Conservation (phyloP, 2,888 invertebrate species). For the Helleia helle region DNA sequence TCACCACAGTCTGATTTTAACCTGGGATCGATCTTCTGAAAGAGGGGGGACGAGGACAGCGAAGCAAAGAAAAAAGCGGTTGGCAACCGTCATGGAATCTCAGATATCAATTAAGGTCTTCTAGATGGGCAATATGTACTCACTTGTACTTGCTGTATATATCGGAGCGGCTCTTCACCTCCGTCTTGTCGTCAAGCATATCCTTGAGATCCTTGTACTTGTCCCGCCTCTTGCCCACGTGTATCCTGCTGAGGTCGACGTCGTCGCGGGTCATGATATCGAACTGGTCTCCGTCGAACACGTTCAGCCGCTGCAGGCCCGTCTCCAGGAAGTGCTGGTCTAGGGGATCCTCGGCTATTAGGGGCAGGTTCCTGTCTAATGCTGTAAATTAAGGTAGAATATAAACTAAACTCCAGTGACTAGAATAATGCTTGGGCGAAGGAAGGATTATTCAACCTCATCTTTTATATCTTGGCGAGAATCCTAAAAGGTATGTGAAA, state of each 20-base stretch:
- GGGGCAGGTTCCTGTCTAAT: constrained; percentile 69
- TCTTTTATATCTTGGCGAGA: too few species aligned
- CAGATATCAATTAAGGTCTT: too few species aligned
- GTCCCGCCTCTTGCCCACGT: constrained; percentile 76
- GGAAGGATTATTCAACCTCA: too few species aligned
- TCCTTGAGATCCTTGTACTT: constrained; percentile 74
- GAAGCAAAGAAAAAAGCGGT: too few species aligned
- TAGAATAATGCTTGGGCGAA: too few species aligned
- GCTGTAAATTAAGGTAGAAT: constrained; percentile 25
- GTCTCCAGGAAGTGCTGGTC: constrained; percentile 70
- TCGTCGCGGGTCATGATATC: constrained; percentile 80
- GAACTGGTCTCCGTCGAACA: constrained; percentile 85
- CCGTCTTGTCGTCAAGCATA: constrained; percentile 81
- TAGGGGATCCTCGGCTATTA: constrained; percentile 77
- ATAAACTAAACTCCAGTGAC: too few species aligned
- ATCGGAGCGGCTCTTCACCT: constrained; percentile 62
- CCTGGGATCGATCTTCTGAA: too few species aligned
- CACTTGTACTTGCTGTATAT: constrained; percentile 75
- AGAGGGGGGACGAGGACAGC: too few species aligned
- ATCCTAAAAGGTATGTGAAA: too few species aligned
- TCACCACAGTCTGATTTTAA: too few species aligned
- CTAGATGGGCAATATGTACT: too few species aligned
- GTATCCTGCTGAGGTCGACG: constrained; percentile 59
- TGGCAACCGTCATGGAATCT: too few species aligned
- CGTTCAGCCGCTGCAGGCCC: constrained; percentile 75